phyloP scores from a whole-genome alignment of 2,113 vertebrate genomes.

The Chaetodon auriga region DNA sequence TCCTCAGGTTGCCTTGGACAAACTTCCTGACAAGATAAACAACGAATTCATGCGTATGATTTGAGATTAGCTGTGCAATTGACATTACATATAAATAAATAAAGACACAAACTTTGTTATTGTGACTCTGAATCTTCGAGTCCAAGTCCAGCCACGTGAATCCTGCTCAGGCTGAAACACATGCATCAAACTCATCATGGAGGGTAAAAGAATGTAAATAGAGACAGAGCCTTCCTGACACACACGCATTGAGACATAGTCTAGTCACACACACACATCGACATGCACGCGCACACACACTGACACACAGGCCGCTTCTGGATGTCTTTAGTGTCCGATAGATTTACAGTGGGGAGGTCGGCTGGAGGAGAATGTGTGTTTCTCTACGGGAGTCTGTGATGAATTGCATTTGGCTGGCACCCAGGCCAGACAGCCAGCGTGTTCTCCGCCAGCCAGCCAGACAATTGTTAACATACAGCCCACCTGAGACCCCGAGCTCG shows the following conservation, averaged over 20 bases:
- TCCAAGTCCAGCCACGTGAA: background rate
- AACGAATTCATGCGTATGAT: background rate
- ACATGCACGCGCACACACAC: too few species aligned
- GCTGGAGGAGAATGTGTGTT: slow-evolving; percentile 35
- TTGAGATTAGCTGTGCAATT: background rate
- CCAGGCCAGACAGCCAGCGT: slow-evolving; percentile 45
- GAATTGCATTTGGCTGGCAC: slow-evolving; percentile 52
- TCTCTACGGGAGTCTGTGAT: slow-evolving; percentile 51
- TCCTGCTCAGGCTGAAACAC: background rate
- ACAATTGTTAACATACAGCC: slow-evolving; percentile 54
- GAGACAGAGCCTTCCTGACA: background rate
- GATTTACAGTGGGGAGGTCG: slow-evolving; percentile 28
- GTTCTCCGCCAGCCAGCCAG: slow-evolving; percentile 37
- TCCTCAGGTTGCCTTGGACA: too few species aligned
- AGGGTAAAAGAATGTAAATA: background rate
- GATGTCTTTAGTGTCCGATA: slow-evolving; percentile 49
- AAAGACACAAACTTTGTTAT: background rate
- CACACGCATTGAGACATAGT: background rate
- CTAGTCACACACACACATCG: background rate
- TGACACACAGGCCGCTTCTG: background rate
- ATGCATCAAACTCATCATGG: background rate
- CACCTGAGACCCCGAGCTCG: slow-evolving; percentile 46
- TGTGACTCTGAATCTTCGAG: background rate
- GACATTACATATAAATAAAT: background rate
- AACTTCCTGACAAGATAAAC: background rate